phyloP scores from a whole-genome alignment of 2,113 vertebrate species.

The Peucedramus taeniatus region DNA sequence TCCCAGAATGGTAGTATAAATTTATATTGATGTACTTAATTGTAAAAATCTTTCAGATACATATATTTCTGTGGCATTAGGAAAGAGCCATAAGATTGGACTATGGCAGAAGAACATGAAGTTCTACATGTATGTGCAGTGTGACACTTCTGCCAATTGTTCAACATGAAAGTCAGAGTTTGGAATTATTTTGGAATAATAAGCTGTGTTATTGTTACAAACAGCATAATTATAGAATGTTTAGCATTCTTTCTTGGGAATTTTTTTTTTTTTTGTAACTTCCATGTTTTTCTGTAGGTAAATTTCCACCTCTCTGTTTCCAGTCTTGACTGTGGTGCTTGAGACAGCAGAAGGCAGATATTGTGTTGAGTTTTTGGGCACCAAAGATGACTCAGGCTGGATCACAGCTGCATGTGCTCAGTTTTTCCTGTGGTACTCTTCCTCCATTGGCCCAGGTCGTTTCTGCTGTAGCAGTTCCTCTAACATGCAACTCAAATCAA shows the following conservation, averaged over 20 bases:
- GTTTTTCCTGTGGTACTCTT: not conserved
- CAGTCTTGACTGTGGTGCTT: not conserved
- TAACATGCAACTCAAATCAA: not conserved
- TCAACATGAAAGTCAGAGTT: not conserved
- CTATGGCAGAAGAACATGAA: not conserved
- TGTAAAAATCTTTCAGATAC: not conserved
- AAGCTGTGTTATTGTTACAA: not conserved
- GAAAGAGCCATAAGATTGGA: not conserved
- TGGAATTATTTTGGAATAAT: not conserved
- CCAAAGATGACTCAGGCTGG: not conserved
- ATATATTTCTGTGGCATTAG: not conserved
- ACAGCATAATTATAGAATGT: not conserved
- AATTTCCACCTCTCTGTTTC: not conserved
- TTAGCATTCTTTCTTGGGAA: not conserved
- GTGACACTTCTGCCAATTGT: accelerated
- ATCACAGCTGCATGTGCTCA: accelerated
- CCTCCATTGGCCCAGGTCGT: accelerated
- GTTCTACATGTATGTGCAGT: not conserved
- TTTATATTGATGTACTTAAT: not conserved
- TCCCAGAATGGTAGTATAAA: not conserved
- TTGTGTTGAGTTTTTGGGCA: not conserved
- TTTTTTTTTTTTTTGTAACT: not conserved
- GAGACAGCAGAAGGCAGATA: not conserved
- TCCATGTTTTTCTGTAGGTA: not conserved
- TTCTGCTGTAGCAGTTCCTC: not conserved